Base-by-base conservation (phyloP, 2,797 vertebrate genomes). In the Siniperca scherzeri region DNA sequence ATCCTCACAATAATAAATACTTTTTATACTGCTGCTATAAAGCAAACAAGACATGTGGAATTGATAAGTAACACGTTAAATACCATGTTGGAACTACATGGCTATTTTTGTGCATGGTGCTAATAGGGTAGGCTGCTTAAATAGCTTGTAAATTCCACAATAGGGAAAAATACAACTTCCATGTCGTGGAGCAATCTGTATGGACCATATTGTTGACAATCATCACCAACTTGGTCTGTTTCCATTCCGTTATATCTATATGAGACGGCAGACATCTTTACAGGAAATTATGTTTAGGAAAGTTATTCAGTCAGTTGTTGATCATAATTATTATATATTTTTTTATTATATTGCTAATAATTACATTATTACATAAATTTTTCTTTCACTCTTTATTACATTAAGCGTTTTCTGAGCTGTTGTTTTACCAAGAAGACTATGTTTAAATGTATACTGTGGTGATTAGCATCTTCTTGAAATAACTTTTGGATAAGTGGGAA, bases 31-130 rank as follows among this genome's bases (percentile, higher is more conserved):
- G 72, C 30, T 64, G 52, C 71, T 19, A 9, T 77, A 72, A 89
- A 88, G 67, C 71, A 60, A 52, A 30, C 33, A 76, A 46, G 78
- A 89, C 72, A 60, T 76, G 80, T 53, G 67, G 66, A 85, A 86
- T 85, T 87, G 81, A 79, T 72, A 78, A 65, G 78, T 77, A 77
- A 88, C 88, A 74, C 48, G 46, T 59, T 77, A 75, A 90, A 80
- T 36, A 87, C 75, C 78, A 65, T 19, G 76, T 73, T 69, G 22
- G 53, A 73, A 61, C 68, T 62, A 22, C 25, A 9, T 7, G 36
- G 36, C 16, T 82, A 48, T 76, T 78, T 83, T 17, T 65, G 52
- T 7, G 19, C 48, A 3, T 30, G 61, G 42, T 33, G 42, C 56
- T 70, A 65, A 57, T 38, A 44, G 62, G 50, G 44, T 7, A 25